phyloP scores from a whole-genome alignment of 2,113 vertebrate species.

The Agapornis roseicollis region DNA sequence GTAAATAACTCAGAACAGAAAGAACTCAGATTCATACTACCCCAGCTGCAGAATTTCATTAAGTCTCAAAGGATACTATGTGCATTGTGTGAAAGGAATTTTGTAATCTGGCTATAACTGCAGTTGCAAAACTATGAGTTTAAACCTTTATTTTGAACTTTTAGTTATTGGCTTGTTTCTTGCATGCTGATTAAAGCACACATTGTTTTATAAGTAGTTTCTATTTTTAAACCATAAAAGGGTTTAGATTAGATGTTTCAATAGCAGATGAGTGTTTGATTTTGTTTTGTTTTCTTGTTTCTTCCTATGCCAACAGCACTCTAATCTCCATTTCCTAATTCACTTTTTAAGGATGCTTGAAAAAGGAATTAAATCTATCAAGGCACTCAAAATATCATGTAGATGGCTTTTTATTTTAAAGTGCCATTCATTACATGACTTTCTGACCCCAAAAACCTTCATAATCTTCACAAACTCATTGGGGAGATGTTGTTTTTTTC shows the following conservation, averaged over 20 bases:
- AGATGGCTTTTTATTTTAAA: constrained; percentile 2
- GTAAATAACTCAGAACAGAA: constrained; percentile 68
- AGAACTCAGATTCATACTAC: constrained; percentile 58
- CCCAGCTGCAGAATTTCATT: constrained; percentile 74
- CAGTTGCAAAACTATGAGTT: constrained; percentile 63
- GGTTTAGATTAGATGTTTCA: background rate
- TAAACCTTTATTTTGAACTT: constrained; percentile 39
- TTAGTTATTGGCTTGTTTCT: constrained; percentile 30
- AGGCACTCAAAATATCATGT: background rate
- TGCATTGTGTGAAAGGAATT: constrained; percentile 69
- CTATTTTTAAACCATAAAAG: constrained; percentile 29
- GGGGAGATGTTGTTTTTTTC: background rate
- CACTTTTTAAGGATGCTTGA: constrained; percentile 13
- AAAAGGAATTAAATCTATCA: background rate
- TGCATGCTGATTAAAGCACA: constrained; percentile 15
- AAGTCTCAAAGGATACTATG: constrained; percentile 71
- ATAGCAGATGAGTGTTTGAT: background rate
- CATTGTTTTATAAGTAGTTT: constrained; percentile 5
- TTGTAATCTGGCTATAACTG: constrained; percentile 64
- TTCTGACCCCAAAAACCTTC: background rate
- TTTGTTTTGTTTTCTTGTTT: constrained; percentile 43
- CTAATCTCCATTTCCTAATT: constrained; percentile 30
- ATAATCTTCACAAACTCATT: background rate
- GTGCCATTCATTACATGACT: constrained; percentile 25
- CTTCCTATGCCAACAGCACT: background rate